These are phyloP conservation scores for Pycnomerus fuliginosus DNA, from an alignment of 2,888 invertebrate genomes.

Conservation along the genomic window DNA sequence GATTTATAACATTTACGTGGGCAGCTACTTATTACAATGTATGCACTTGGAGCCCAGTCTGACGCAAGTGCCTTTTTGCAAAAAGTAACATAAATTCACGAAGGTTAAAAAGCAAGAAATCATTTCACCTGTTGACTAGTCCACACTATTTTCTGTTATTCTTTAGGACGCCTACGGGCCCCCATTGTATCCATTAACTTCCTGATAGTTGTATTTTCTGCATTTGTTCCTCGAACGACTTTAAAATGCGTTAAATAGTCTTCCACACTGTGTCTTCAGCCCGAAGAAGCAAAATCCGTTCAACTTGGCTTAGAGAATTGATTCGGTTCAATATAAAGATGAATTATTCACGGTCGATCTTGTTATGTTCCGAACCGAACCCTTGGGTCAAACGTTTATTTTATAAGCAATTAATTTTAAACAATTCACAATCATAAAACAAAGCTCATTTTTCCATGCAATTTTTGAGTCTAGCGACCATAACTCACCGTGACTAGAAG, in stretches of 20 bases:
- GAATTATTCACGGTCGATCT: not conserved
- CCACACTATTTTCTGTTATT: conserved; percentile 15
- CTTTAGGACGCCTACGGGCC: conserved; percentile 10
- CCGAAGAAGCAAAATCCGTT: conserved; percentile 14
- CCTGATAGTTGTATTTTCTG: conserved; percentile 15
- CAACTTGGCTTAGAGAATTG: conserved; percentile 11
- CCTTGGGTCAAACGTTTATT: no score
- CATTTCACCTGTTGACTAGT: conserved; percentile 12
- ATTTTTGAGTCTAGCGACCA: no score
- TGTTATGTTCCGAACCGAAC: no score
- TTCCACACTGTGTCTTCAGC: conserved; percentile 13
- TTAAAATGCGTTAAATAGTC: conserved; percentile 15
- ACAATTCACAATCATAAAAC: no score
- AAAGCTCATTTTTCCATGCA: no score
- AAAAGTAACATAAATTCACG: not conserved
- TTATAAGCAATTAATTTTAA: no score
- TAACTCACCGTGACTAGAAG: no score
- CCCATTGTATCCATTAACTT: conserved; percentile 16
- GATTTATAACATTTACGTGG: not conserved
- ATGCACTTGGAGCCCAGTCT: conserved; percentile 3
- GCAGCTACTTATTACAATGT: conserved; percentile 3
- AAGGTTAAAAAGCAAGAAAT: conserved; percentile 2
- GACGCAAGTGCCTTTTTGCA: conserved; percentile 1
- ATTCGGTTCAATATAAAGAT: conserved; percentile 11
- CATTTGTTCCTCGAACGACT: conserved; percentile 12